Percentiles rank a stretch among this genome's conserved stretches.
These are phyloP conservation scores for Brotogeris chrysoptera DNA, from an alignment of 2,797 vertebrate genomes.

Conservation along the genomic window DNA sequence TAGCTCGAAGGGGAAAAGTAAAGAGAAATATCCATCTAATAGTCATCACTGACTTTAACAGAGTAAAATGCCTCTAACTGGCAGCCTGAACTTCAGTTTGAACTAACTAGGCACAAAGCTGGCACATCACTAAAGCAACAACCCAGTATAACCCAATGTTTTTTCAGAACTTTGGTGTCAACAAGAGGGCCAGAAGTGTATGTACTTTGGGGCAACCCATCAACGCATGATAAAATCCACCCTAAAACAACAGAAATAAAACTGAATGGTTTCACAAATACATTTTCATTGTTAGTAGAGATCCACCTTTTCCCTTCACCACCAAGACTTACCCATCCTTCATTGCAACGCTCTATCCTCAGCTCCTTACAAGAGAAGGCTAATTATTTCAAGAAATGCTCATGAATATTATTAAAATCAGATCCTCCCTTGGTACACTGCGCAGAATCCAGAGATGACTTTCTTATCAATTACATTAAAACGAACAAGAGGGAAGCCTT, in stretches of 20 bases:
- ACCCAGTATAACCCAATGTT: not conserved
- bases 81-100: not conserved
- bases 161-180: not conserved
- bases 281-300: not conserved
- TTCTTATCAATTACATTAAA: not conserved
- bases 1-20: not conserved
- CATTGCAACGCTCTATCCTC: not conserved
- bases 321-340: not conserved
- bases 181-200: not conserved
- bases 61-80: not conserved
- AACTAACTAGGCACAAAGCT: not conserved
- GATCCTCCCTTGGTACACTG: not conserved
- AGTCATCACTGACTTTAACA: not conserved
- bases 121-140: not conserved
- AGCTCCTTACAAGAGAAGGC: not conserved
- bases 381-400: constrained; percentile 12
- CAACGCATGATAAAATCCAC: not conserved
- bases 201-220: not conserved
- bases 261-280: not conserved
- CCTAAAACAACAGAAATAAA: not conserved
- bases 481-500: not conserved
- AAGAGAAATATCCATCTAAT: not conserved
- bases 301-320: not conserved
- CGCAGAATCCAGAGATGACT: not conserved
- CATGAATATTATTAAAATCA: not conserved